These are phyloP conservation scores for Sesia apiformis DNA, from an alignment of 2,888 invertebrate genomes.

Conservation along the genomic window DNA sequence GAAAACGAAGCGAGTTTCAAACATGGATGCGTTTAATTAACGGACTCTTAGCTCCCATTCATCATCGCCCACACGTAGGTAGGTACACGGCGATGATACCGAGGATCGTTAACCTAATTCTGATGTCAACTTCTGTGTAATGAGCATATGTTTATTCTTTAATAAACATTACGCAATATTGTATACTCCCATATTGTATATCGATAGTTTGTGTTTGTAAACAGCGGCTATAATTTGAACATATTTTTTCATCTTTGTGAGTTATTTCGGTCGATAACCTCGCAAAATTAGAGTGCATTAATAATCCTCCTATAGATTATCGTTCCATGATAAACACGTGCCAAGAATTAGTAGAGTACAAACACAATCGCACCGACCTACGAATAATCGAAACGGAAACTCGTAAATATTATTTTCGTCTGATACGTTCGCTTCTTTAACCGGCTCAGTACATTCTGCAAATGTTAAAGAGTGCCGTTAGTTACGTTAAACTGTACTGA, in stretches of 20 bases:
- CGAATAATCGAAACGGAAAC: slow-evolving; percentile 1
- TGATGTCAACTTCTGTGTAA: neutral
- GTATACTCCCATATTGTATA: too few species aligned
- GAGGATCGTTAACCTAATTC: neutral
- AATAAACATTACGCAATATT: neutral
- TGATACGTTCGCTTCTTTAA: slow-evolving; percentile 6
- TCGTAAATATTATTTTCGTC: slow-evolving; percentile 29
- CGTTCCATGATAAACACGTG: slow-evolving; percentile 9
- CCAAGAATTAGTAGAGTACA: slow-evolving; percentile 16
- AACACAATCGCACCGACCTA: neutral
- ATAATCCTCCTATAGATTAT: neutral
- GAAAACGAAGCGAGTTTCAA: slow-evolving; percentile 5
- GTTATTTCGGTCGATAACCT: too few species aligned
- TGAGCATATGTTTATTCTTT: neutral
- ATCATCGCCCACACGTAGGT: slow-evolving; percentile 26
- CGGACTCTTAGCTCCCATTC: slow-evolving; percentile 17
- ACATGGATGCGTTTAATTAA: slow-evolving; percentile 23
- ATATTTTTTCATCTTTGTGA: too few species aligned
- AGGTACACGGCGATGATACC: neutral
- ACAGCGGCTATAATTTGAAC: too few species aligned
- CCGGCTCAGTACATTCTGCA: neutral
- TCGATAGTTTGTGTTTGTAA: too few species aligned
- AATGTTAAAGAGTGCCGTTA: neutral
- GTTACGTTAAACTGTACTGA: too few species aligned
- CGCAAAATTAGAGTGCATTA: too few species aligned